A percentile compares a stretch with the other conserved stretches of the same genome.
Conservation (phyloP, 2,797 vertebrate genomes). For the Neosilurus mollespiculum region DNA sequence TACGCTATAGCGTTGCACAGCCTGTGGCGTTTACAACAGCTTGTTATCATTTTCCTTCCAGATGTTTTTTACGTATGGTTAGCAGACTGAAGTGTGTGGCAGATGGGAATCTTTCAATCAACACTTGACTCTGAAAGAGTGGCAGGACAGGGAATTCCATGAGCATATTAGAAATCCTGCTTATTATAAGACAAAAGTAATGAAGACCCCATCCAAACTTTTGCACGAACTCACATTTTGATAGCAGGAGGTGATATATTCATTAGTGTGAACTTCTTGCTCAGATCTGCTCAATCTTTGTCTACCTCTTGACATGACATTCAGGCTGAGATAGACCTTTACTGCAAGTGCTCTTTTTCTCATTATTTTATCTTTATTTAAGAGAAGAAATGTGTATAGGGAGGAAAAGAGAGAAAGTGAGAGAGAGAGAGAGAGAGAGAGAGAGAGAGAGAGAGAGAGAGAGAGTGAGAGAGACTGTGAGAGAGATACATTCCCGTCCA, state of each 20-base stretch:
- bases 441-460: background rate
- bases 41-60: constrained; percentile 39
- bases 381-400: background rate
- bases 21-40: constrained; percentile 22
- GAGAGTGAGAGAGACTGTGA: constrained; percentile 9
- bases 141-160: constrained; percentile 6
- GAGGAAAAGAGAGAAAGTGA: background rate
- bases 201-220: background rate
- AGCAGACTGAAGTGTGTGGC: constrained; percentile 21
- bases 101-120: constrained; percentile 40
- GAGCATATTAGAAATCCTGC: background rate
- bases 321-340: constrained; percentile 12
- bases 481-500: background rate
- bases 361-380: background rate
- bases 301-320: background rate
- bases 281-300: background rate
- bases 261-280: background rate
- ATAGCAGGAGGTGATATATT: background rate
- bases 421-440: background rate
- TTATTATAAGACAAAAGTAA: background rate
- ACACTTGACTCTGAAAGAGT: background rate
- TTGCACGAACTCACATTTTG: background rate
- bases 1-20: background rate
- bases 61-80: constrained; percentile 32
- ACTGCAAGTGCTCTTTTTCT: background rate